Conservation (phyloP, 2,113 vertebrate species). For the Bubalus kerabau region DNA sequence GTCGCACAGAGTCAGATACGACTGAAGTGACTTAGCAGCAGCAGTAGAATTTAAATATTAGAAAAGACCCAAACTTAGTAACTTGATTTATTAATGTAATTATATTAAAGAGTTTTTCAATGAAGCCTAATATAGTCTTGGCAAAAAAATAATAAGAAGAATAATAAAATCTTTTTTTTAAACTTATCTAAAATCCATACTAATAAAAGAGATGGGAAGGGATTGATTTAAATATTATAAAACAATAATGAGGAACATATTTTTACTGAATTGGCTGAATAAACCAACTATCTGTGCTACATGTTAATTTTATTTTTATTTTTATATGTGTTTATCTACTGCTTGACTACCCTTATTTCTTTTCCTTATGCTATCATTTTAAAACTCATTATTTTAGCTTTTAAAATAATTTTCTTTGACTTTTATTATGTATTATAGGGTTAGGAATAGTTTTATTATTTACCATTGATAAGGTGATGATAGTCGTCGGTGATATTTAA, state of each 20-base stretch:
- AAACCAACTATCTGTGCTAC: neutral
- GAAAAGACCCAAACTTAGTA: neutral
- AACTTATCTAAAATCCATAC: neutral
- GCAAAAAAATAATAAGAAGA: neutral
- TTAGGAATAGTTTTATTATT: slow-evolving; percentile 34
- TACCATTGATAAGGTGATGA: slow-evolving; percentile 41
- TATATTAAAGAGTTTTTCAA: neutral
- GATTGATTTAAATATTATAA: neutral
- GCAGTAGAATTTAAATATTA: neutral
- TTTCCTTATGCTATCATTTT: slow-evolving; percentile 18
- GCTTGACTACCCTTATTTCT: slow-evolving; percentile 31
- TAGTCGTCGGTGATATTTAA: neutral
- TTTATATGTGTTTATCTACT: neutral
- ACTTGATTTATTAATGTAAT: neutral
- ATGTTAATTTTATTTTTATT: neutral
- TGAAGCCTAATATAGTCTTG: neutral
- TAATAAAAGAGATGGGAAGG: neutral
- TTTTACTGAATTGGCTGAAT: neutral
- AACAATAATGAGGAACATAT: neutral
- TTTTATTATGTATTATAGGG: slow-evolving; percentile 6
- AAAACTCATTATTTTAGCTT: slow-evolving; percentile 39
- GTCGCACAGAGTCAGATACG: no score
- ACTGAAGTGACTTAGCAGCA: no score
- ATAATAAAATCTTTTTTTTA: neutral
- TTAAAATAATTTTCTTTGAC: slow-evolving; percentile 52